phyloP scores from a whole-genome alignment of 2,113 vertebrate species.

The Hydrolagus affinis region DNA sequence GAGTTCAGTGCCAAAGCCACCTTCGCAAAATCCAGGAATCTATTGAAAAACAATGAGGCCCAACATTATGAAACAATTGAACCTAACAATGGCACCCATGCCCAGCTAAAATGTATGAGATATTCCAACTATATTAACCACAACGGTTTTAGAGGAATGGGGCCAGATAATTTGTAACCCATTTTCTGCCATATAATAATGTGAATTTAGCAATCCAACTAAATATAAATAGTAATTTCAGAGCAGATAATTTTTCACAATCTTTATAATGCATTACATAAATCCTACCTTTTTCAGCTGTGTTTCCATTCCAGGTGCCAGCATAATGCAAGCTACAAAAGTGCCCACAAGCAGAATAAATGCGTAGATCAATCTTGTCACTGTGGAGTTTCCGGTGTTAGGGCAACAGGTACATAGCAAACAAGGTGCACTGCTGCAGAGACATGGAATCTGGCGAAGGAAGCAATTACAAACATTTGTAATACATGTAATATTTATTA shows the following conservation, averaged over 20 bases:
- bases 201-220: background rate
- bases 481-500: too few species aligned
- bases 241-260: background rate
- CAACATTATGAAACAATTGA: background rate
- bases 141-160: background rate
- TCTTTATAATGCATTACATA: background rate
- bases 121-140: too few species aligned
- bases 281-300: slow-evolving; percentile 70
- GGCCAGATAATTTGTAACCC: background rate
- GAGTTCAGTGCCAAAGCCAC: slow-evolving; percentile 52
- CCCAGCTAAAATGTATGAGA: too few species aligned
- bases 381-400: slow-evolving; percentile 68
- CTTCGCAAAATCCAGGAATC: slow-evolving; percentile 87
- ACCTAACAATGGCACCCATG: background rate
- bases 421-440: slow-evolving; percentile 75
- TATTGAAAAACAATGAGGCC: slow-evolving; percentile 40
- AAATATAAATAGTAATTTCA: background rate
- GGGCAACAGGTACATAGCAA: slow-evolving; percentile 76
- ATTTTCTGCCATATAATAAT: background rate
- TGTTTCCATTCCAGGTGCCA: slow-evolving; percentile 63
- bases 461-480: background rate
- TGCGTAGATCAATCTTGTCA: slow-evolving; percentile 81
- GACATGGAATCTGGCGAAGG: slow-evolving; percentile 65
- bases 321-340: slow-evolving; percentile 70
- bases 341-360: slow-evolving; percentile 74